Percentiles rank a stretch among this genome's conserved stretches.
Evolutionary conservation across 2,797 vertebrate species (phyloP).

Genomic region (Myripristis murdjan): DNA sequence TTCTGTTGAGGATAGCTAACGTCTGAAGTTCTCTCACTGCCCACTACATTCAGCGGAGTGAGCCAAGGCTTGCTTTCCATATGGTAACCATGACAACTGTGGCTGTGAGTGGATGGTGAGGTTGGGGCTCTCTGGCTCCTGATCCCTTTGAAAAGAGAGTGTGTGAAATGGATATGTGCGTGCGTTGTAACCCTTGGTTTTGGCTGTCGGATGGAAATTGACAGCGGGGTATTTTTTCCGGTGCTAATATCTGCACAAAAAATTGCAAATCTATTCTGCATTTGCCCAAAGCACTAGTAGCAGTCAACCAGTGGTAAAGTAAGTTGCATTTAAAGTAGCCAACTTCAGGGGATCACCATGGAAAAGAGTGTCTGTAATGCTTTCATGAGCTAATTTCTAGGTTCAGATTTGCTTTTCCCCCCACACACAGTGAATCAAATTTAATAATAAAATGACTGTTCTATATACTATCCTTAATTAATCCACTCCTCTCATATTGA

Average conservation of each 20-base stretch:
- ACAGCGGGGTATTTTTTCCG: background rate
- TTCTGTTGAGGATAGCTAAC: conserved; percentile 71
- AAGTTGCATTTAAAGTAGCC: conserved; percentile 1
- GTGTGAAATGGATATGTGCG: conserved; percentile 70
- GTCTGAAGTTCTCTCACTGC: conserved; percentile 83
- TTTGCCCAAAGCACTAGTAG: too few relatives aligned
- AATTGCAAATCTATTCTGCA: background rate
- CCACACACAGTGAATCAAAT: conserved; percentile 9
- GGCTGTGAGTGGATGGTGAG: conserved; percentile 70
- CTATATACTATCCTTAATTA: conserved; percentile 32
- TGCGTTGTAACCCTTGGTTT: conserved; percentile 46
- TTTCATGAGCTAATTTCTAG: background rate
- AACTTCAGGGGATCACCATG: conserved; percentile 15
- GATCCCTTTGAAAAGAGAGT: conserved; percentile 72
- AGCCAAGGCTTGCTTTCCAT: conserved; percentile 68
- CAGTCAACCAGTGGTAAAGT: background rate
- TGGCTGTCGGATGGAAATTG: conserved; percentile 47
- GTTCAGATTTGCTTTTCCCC: conserved; percentile 8
- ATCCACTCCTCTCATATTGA: conserved; percentile 13
- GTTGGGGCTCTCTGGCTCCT: conserved; percentile 71
- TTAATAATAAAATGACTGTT: background rate
- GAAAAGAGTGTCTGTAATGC: conserved; percentile 15
- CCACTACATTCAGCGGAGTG: conserved; percentile 60
- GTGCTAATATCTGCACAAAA: background rate
- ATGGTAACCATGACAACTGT: conserved; percentile 84